Evolutionary conservation across 2,888 invertebrate genomes (phyloP), one percentile per base, ranked within the genome.

Genomic region (Deroplatys truncata): DNA sequence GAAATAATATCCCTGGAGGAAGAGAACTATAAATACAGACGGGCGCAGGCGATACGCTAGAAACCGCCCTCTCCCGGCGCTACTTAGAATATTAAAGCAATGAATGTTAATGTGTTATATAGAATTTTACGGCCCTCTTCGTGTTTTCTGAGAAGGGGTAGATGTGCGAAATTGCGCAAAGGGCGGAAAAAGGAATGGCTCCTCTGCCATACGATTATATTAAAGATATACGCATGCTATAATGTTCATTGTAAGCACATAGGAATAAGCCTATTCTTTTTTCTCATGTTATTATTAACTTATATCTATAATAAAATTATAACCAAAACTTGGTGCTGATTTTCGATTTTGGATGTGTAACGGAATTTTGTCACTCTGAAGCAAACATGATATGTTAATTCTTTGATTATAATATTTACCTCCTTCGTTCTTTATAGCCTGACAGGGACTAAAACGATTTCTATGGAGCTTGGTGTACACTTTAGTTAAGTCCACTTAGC

Each of bases 31-130:
- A 72, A 72, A 72, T 72, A 72, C 56, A 20, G 56, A 72, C 56
- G 56, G 56, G 56, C 56, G 56, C 16, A 72, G 56, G 56, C 28
- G 49, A 49, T 85, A 49, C n/a, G 29, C 20, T 85, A 49, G 43
- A 85, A 49, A 85, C 28, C 13, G 8, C 35, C 43, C 16, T 31
- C 43, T 16, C 35, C 13, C 3, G 16, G 43, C 25, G 20, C 31
- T 85, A 85, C 85, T 49, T 35, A 85, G 13, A 85, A 85, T 85
- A 85, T 85, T 49, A 85, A 85, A 49, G 85, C 85, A 85, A 56
- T 49, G 85, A 85, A 49, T 85, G 85, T 49, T 85, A 85, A 85
- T 85, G 49, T 49, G 43, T 85, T 49, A 85, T 49, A 49, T 49
- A 85, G 49, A 85, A 85, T 35, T 85, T 85, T 28, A 56, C 28